A percentile compares a stretch with the other conserved stretches of the same genome.
Conservation (phyloP, 2,113 vertebrate species). For the Ardeotis arabs region DNA sequence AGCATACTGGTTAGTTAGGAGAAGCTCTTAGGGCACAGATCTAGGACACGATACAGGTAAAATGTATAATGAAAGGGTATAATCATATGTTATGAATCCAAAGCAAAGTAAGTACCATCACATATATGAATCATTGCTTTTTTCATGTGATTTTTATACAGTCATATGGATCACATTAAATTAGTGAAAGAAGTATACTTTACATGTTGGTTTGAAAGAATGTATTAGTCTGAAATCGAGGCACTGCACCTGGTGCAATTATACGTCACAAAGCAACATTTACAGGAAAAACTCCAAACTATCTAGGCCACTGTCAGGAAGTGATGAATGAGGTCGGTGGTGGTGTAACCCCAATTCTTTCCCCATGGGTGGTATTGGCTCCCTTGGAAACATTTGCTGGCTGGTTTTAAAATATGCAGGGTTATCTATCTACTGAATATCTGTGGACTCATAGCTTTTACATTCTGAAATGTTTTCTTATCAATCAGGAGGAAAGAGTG, state of each 20-base stretch:
- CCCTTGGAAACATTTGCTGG: constrained; percentile 1
- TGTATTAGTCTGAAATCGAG: background rate
- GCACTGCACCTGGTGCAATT: constrained; percentile 6
- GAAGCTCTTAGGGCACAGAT: background rate
- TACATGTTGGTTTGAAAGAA: background rate
- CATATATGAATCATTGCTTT: background rate
- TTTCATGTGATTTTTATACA: background rate
- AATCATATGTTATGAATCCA: background rate
- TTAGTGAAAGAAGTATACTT: background rate
- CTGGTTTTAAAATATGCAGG: background rate
- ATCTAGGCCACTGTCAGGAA: constrained; percentile 59
- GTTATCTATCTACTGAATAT: background rate
- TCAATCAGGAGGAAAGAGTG: background rate
- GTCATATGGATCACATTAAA: background rate
- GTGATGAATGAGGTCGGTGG: constrained; percentile 71
- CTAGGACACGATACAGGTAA: background rate
- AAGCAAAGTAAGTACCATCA: background rate
- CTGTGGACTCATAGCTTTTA: background rate
- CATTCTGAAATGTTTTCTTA: background rate
- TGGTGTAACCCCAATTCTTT: constrained; percentile 35
- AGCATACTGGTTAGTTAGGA: background rate
- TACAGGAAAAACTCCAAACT: constrained; percentile 30
- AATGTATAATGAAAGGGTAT: background rate
- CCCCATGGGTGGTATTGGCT: background rate
- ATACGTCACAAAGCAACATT: constrained; percentile 14